Conservation (phyloP, 2,888 invertebrate genomes). For the Ophion slaviceki region DNA sequence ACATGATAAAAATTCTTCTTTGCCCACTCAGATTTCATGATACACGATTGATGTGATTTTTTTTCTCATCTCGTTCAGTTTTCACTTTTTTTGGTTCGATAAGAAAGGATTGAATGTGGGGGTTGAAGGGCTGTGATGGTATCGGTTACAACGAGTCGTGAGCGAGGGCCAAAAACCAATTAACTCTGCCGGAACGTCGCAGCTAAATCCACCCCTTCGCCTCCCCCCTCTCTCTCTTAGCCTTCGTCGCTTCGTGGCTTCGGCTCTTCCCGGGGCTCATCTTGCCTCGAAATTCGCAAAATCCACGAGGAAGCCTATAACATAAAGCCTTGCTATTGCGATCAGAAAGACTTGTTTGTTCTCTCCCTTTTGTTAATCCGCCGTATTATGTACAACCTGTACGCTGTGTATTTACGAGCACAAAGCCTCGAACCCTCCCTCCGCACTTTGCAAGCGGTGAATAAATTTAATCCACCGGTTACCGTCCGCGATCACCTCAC, state of each 20-base stretch:
- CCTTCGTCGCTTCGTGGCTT: slow-evolving; percentile 28
- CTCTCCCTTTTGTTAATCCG: slow-evolving; percentile 4
- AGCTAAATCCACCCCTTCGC: slow-evolving; percentile 17
- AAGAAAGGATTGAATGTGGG: not conserved
- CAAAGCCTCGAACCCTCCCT: not conserved
- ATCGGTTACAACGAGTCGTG: not conserved
- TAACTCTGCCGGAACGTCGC: slow-evolving; percentile 67
- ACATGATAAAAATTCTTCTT: no score
- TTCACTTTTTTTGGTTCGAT: not conserved
- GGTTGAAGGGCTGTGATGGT: not conserved
- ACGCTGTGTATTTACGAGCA: slow-evolving; percentile 7
- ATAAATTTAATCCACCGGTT: not conserved
- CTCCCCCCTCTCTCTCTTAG: not conserved
- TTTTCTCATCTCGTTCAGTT: no score
- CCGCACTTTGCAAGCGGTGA: not conserved
- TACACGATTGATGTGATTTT: no score
- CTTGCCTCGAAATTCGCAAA: slow-evolving; percentile 19
- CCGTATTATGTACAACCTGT: not conserved
- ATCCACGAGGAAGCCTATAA: slow-evolving; percentile 38
- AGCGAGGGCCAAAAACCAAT: slow-evolving; percentile 58
- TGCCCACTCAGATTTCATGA: no score
- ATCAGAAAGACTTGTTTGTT: not conserved
- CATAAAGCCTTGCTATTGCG: not conserved
- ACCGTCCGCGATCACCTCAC: not conserved
- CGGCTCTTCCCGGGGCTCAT: not conserved